phyloP scores from a whole-genome alignment of 2,797 vertebrate genomes.

The Danionella dracula region DNA sequence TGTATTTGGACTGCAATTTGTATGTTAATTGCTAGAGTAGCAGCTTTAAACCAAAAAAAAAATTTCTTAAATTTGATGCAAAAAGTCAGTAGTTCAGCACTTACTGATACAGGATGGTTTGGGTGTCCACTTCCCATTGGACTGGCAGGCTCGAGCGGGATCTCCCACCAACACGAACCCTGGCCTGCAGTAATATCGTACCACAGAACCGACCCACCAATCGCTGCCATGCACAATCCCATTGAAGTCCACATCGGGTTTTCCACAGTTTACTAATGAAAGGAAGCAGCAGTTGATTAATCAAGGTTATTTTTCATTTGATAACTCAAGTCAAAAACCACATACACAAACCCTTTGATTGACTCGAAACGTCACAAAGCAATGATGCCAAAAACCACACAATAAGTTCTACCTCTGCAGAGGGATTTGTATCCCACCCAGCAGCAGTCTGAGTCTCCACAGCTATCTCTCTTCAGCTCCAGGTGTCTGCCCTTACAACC shows the following conservation, averaged over 20 bases:
- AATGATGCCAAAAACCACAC: not conserved
- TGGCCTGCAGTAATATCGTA: conserved; percentile 71
- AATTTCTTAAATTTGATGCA: too few species aligned
- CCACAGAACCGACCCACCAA: conserved; percentile 82
- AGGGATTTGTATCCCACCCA: conserved; percentile 81
- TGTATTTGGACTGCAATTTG: too few species aligned
- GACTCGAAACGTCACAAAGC: too few species aligned
- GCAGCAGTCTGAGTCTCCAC: conserved; percentile 78
- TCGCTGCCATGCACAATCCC: conserved; percentile 69
- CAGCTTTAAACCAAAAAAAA: too few species aligned
- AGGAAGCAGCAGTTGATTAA: not conserved
- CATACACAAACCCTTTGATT: not conserved
- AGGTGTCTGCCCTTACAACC: conserved; percentile 71
- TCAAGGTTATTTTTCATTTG: too few species aligned
- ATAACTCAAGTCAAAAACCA: not conserved
- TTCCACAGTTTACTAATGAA: conserved; percentile 75
- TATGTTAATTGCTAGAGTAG: too few species aligned
- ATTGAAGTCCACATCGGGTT: conserved; percentile 72
- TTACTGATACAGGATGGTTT: conserved; percentile 76
- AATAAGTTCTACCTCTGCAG: conserved; percentile 66
- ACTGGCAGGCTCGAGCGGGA: conserved; percentile 66
- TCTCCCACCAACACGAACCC: conserved; percentile 76
- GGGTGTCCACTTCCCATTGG: conserved; percentile 70
- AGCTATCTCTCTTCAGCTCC: conserved; percentile 76
- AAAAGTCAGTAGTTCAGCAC: conserved; percentile 49